Base-by-base conservation (phyloP, 2,113 vertebrate species). In the Delphinapterus leucas region DNA sequence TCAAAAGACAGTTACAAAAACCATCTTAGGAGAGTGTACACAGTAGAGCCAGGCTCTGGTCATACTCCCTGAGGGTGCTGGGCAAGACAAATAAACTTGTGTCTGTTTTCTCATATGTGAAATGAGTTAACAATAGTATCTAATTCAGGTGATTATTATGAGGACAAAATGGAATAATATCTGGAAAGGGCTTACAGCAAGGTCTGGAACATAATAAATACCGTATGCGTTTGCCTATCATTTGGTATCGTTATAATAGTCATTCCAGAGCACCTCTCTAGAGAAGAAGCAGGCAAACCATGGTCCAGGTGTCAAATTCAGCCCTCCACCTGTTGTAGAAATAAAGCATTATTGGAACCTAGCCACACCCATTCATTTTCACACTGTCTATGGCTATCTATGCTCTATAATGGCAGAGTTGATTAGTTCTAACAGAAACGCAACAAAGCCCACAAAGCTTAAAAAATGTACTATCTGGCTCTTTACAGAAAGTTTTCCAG, bases 51-150 rank as follows among this genome's bases (percentile, higher is more conserved):
- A 90, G 31, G 70, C 25, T 49, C 6, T 36, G 15, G 41, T 15
- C 1, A 58, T 28, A 81, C 5, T 6, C 61, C 11, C 28, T 1
- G 2, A 3, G 7, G 3, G 47, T 33, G 2, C 21, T 31, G 26
- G 6, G n/a, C 60, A 70, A 93, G 47, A 61, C 55, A 96, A 76
- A 77, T n/a, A 28, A 93, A 41, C 18, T 44, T 80, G 31, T 83
- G 55, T 58, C 11, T 77, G 21, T 58, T 68, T 85, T 77, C 21
- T 38, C 17, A 41, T 26, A n/a, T 20, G 17, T 38, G 17, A 92
- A 76, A 61, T 84, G 41, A 88, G 68, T 89, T 67, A 61, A 38
- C 67, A 55, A 44, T 26, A 87, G 60, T 17, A 55, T 61, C n/a
- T 31, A 55, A 20, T 14, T 58, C 47, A 88, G 3, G 31, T 31